Percentiles rank a stretch among this genome's conserved stretches.
phyloP scores from a whole-genome alignment of 2,113 vertebrate genomes.

The Falcunculus frontatus region DNA sequence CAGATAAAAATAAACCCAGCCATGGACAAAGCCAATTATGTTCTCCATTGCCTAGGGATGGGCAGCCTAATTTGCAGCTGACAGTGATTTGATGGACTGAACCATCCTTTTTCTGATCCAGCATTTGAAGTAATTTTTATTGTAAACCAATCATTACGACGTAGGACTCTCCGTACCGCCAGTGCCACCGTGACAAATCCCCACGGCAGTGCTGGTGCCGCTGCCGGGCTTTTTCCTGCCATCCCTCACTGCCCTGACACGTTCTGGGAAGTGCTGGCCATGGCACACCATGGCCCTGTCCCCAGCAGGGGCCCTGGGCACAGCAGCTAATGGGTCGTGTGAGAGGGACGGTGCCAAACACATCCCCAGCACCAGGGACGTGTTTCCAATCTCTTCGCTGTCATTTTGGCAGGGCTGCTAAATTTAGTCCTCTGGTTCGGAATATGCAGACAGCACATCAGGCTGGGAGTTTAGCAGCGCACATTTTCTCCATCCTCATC shows the following conservation, averaged over 20 bases:
- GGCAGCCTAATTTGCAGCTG: constrained; percentile 64
- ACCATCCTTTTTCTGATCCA: constrained; percentile 35
- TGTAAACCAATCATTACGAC: constrained; percentile 33
- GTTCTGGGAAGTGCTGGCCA: not conserved
- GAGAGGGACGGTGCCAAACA: not conserved
- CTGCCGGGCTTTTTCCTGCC: not conserved
- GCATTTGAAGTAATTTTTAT: constrained; percentile 45
- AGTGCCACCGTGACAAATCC: constrained; percentile 47
- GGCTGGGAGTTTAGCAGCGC: not conserved
- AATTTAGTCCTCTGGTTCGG: not conserved
- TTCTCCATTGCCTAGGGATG: constrained; percentile 62
- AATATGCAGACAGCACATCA: not conserved
- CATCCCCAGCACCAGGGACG: not conserved
- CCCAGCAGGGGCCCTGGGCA: not conserved
- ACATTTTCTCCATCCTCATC: not conserved
- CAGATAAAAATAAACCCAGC: constrained; percentile 53
- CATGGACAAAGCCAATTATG: constrained; percentile 52
- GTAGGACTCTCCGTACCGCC: constrained; percentile 29
- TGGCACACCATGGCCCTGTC: not conserved
- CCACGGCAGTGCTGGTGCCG: not conserved
- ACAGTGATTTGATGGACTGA: constrained; percentile 56
- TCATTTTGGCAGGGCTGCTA: not conserved
- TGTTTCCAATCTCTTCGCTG: not conserved
- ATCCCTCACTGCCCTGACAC: not conserved
- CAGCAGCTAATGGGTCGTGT: not conserved